phyloP scores from a whole-genome alignment of 1,140 invertebrate species.

The Polypedilum vanderplanki region DNA sequence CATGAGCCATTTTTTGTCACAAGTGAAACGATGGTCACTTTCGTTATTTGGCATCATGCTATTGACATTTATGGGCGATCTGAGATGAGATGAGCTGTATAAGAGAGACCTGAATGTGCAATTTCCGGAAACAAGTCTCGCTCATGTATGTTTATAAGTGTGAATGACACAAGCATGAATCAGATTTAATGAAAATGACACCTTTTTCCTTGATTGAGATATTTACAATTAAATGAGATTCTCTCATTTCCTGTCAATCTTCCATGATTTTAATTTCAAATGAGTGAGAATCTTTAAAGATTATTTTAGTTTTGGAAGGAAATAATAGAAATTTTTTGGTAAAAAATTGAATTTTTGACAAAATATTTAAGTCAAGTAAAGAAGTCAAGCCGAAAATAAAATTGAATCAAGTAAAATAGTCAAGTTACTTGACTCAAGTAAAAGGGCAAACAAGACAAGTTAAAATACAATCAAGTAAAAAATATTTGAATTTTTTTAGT shows the following conservation, averaged over 20 bases:
- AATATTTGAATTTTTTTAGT: too few relatives aligned
- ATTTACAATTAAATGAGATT: too few relatives aligned
- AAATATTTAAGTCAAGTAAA: too few relatives aligned
- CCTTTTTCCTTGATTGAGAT: background rate
- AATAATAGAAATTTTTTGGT: too few relatives aligned
- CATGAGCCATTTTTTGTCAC: background rate
- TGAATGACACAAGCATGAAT: background rate
- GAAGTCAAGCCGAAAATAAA: too few relatives aligned
- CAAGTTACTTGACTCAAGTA: too few relatives aligned
- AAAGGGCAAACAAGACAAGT: too few relatives aligned
- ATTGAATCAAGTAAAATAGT: too few relatives aligned
- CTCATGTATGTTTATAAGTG: background rate
- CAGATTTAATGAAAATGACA: background rate
- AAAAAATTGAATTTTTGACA: too few relatives aligned
- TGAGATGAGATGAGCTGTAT: background rate
- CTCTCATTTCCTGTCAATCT: background rate
- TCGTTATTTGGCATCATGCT: background rate
- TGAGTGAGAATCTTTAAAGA: background rate
- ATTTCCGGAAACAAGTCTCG: background rate
- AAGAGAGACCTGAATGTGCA: background rate
- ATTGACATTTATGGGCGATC: constrained; percentile 11
- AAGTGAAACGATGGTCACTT: background rate
- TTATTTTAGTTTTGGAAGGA: too few relatives aligned
- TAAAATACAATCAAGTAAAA: too few relatives aligned
- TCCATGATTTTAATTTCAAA: background rate